A percentile compares a stretch with the other conserved stretches of the same genome.
phyloP scores from a whole-genome alignment of 2,797 vertebrate species.

The Sparus aurata region DNA sequence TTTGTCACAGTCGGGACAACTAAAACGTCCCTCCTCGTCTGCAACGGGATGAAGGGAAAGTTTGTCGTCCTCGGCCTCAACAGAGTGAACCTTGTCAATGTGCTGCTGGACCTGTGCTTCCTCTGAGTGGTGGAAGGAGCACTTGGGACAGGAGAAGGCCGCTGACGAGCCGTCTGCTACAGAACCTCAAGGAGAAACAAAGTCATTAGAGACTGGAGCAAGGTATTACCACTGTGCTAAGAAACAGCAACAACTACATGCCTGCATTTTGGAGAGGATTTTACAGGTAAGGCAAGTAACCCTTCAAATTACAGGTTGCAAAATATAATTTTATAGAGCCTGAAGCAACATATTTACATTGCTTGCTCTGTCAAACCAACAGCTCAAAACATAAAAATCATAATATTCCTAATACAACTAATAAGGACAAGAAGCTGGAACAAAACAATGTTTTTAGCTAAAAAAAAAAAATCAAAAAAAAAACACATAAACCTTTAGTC shows the following conservation, averaged over 20 bases:
- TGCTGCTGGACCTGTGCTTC: slow-evolving; percentile 66
- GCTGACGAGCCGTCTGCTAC: slow-evolving; percentile 28
- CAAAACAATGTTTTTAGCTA: background rate
- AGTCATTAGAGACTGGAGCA: background rate
- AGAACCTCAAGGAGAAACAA: slow-evolving; percentile 38
- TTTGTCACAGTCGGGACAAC: slow-evolving; percentile 82
- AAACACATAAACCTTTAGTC: too few relatives aligned
- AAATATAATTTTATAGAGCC: background rate
- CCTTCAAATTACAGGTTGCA: background rate
- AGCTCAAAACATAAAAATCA: background rate
- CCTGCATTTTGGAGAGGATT: background rate
- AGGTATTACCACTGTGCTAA: background rate
- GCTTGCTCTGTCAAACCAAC: background rate
- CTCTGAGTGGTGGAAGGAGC: slow-evolving; percentile 56
- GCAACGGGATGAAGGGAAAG: background rate
- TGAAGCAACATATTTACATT: background rate
- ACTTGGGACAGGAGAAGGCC: slow-evolving; percentile 58
- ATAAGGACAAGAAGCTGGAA: background rate
- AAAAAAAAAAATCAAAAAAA: too few relatives aligned
- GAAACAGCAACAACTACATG: background rate
- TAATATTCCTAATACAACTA: background rate
- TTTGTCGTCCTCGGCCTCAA: slow-evolving; percentile 24
- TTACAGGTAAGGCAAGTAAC: too few relatives aligned
- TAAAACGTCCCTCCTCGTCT: slow-evolving; percentile 59
- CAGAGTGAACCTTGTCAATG: slow-evolving; percentile 37